Percentiles rank a stretch among this genome's conserved stretches.
Evolutionary conservation across 2,888 invertebrate species (phyloP).

Genomic region (Ecdyonurus torrentis): DNA sequence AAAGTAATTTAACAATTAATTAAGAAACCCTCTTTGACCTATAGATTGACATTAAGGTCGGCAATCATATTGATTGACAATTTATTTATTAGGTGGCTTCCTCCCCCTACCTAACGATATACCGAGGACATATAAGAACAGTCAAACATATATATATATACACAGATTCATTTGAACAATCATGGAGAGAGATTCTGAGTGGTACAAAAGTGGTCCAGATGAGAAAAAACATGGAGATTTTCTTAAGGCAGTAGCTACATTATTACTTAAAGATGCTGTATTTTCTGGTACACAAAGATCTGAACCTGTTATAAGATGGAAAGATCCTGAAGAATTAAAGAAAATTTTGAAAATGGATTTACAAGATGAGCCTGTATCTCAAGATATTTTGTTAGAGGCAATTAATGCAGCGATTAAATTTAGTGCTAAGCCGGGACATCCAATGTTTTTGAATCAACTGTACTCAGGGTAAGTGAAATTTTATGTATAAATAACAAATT

Average conservation of each 20-base stretch:
- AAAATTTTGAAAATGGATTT: slow-evolving; percentile 26
- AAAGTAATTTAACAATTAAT: too few species aligned
- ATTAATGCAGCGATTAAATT: slow-evolving; percentile 32
- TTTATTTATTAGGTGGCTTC: not conserved
- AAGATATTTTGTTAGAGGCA: slow-evolving; percentile 27
- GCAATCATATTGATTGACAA: not conserved
- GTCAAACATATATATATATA: too few species aligned
- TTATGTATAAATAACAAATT: not conserved
- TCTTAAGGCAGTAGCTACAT: slow-evolving; percentile 24
- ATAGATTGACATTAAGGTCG: not conserved
- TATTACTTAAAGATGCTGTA: slow-evolving; percentile 27
- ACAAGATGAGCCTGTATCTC: slow-evolving; percentile 23
- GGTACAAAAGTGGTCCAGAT: slow-evolving; percentile 20
- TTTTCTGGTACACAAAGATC: slow-evolving; percentile 24
- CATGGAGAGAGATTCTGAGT: not conserved
- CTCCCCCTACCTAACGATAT: not conserved
- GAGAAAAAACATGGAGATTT: slow-evolving; percentile 26
- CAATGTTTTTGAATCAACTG: slow-evolving; percentile 37
- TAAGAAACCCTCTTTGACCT: too few species aligned
- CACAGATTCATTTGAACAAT: not conserved
- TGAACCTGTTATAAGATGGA: slow-evolving; percentile 33
- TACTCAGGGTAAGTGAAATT: slow-evolving; percentile 30
- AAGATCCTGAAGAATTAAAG: slow-evolving; percentile 29
- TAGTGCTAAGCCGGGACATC: slow-evolving; percentile 40
- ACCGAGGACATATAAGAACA: not conserved